Base-by-base conservation (phyloP, 2,797 vertebrate species). In the Gallirallus australis region DNA sequence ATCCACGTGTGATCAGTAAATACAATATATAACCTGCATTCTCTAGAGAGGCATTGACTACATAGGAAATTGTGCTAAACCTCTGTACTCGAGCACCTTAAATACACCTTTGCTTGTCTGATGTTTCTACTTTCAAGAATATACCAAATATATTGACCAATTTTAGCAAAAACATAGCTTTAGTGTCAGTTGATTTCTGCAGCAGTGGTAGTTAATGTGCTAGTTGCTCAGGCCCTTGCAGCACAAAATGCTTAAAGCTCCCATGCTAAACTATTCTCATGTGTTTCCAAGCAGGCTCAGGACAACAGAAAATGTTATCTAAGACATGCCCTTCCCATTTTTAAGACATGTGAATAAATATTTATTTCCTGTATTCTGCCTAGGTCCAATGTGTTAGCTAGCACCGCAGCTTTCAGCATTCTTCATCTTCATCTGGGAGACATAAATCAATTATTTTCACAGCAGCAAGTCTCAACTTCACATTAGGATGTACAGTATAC, bases 361-460 rank as follows among this genome's bases (percentile, higher is more conserved):
- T 27, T 40, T 83, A 61, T 77, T 91, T 77, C 45, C n/a, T 59
- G 33, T 9, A 1, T 75, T 89, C 28, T 20, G 45, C 8, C 68
- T 64, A 54, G 27, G 82, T 70, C 27, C 47, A 85, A 39, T 6
- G 7, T 0, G 5, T 59, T 64, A 70, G 31, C 31, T 65, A 50
- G 48, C 42, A 72, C 37, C 2, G 2, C 61, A 59, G 47, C 45
- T 78, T 66, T 53, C 59, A 88, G 28, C 10, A 12, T 78, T 91
- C 50, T 42, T 68, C 76, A 71, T 53, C 72, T 73, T 84, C 65
- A 73, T 59, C 42, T 71, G 50, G 25, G 63, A 91, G 78, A 65
- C 37, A 84, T 75, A 91, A 86, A 94, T 87, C 56, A 86, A 88
- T 81, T 81, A 33, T 66, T 86, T 82, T 78, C 79, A 86, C 61